A percentile compares a stretch with the other conserved stretches of the same genome.
Conservation (phyloP, 2,113 vertebrate species). For the Ptyas mucosa region DNA sequence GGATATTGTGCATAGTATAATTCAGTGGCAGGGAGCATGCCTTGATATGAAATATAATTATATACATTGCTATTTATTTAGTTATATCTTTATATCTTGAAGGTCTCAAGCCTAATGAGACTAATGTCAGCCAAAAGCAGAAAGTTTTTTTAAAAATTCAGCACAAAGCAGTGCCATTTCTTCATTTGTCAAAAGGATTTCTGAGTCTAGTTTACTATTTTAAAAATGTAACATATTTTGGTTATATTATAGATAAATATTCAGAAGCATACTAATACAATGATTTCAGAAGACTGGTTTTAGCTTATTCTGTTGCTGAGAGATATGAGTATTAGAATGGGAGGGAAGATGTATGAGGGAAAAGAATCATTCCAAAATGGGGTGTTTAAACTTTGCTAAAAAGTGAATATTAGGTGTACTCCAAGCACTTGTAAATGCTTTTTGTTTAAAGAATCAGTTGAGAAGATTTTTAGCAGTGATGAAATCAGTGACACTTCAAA, state of each 20-base stretch:
- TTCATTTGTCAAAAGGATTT: not conserved
- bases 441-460: not conserved
- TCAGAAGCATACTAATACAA: not conserved
- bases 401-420: not conserved
- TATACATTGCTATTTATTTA: not conserved
- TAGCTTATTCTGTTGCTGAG: not conserved
- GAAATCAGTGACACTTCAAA: not conserved
- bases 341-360: not conserved
- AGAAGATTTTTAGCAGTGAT: not conserved
- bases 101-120: not conserved
- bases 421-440: not conserved
- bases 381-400: constrained; percentile 18
- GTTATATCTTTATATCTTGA: not conserved
- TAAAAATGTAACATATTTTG: not conserved
- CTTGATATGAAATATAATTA: not conserved
- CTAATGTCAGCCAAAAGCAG: not conserved
- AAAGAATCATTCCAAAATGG: not conserved
- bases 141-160: not conserved
- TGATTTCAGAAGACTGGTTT: not conserved
- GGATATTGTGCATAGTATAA: not conserved
- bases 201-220: not conserved
- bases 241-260: not conserved
- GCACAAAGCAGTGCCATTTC: not conserved
- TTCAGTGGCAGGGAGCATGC: not conserved
- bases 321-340: not conserved